These are phyloP conservation scores for Stenichneumon culpator DNA, from an alignment of 2,888 invertebrate species.

Conservation along the genomic window DNA sequence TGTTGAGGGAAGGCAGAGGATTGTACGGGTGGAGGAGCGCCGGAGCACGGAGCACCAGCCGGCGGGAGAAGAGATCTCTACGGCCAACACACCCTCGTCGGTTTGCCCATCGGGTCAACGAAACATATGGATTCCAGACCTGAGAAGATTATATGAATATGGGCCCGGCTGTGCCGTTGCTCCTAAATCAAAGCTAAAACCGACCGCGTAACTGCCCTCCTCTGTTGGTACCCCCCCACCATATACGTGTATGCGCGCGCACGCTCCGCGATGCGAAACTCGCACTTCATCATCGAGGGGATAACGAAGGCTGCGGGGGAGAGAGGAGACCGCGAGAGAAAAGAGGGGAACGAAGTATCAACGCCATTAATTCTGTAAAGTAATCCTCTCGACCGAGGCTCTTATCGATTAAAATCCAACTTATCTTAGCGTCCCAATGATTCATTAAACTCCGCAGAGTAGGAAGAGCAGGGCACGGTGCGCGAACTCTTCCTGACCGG, in stretches of 20 bases:
- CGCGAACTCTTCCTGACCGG: neutral
- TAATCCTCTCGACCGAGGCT: conserved; percentile 19
- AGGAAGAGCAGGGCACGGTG: neutral
- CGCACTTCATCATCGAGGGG: conserved; percentile 74
- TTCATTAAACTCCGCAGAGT: neutral
- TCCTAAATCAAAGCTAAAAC: conserved; percentile 78
- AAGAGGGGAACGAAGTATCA: neutral
- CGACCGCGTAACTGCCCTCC: conserved; percentile 64
- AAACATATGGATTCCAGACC: conserved; percentile 78
- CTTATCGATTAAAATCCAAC: conserved; percentile 7
- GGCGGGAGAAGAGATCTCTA: conserved; percentile 58
- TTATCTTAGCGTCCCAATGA: neutral
- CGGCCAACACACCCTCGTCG: conserved; percentile 54
- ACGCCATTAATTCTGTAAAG: conserved; percentile 9
- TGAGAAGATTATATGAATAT: conserved; percentile 79
- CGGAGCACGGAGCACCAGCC: conserved; percentile 46
- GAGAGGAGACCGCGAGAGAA: neutral
- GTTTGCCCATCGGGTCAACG: conserved; percentile 70
- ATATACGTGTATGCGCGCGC: neutral
- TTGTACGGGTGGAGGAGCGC: conserved; percentile 43
- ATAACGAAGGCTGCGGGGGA: conserved; percentile 73
- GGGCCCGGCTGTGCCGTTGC: conserved; percentile 61
- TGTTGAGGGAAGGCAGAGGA: conserved; percentile 51
- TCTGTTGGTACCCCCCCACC: neutral
- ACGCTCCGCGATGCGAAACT: conserved; percentile 43